Conservation (phyloP, 2,888 invertebrate genomes). For the Drosophila greeni region DNA sequence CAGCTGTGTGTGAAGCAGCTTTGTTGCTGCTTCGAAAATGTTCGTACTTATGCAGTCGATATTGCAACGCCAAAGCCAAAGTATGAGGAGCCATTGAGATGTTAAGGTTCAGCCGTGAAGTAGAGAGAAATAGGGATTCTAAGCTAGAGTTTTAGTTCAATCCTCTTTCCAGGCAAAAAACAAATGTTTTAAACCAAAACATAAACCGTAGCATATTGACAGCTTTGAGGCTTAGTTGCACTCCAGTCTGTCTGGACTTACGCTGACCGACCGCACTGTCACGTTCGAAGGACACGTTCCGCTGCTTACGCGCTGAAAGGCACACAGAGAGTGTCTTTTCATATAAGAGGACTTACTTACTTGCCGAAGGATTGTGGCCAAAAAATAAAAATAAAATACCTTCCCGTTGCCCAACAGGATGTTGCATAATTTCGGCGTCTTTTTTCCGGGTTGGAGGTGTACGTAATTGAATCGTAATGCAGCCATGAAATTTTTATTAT, state of each 20-base stretch:
- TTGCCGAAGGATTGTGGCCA: conserved; percentile 23
- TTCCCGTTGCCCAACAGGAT: conserved; percentile 20
- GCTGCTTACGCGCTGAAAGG: conserved; percentile 40
- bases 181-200: conserved; percentile 21
- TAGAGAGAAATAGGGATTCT: not conserved
- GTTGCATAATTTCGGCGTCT: conserved; percentile 23
- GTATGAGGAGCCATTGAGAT: conserved; percentile 11
- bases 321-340: conserved; percentile 23
- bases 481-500: conserved; percentile 56
- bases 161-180: conserved; percentile 4
- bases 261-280: conserved; percentile 46
- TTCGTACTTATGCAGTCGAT: conserved; percentile 24
- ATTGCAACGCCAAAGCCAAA: conserved; percentile 21
- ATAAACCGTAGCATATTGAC: conserved; percentile 14
- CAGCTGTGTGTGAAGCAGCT: not conserved
- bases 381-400: conserved; percentile 17
- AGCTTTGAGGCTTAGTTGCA: conserved; percentile 38
- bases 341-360: conserved; percentile 33
- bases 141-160: not conserved
- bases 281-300: conserved; percentile 48
- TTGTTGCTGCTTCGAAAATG: conserved; percentile 16
- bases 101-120: conserved; percentile 1
- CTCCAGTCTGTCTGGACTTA: conserved; percentile 24
- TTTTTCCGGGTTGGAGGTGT: conserved; percentile 31
- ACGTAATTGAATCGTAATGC: conserved; percentile 66